phyloP scores from a whole-genome alignment of 2,888 invertebrate species.

The Drosophila antonietae region DNA sequence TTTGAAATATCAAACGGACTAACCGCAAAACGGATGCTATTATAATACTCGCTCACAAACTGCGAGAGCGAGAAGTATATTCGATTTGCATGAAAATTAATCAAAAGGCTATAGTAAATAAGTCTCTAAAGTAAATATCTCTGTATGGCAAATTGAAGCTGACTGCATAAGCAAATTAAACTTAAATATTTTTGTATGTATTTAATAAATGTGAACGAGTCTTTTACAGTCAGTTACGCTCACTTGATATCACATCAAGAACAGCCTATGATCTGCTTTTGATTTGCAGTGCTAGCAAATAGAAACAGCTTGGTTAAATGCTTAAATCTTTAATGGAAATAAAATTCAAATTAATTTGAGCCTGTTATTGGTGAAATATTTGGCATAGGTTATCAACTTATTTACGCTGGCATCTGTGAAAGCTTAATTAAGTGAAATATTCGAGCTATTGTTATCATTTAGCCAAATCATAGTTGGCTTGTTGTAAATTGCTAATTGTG shows the following conservation, averaged over 20 bases:
- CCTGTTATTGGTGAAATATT: background rate
- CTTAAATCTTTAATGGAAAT: background rate
- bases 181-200: background rate
- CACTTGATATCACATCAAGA: no score
- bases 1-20: constrained; percentile 55
- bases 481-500: constrained; percentile 1
- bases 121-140: no score
- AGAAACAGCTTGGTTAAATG: background rate
- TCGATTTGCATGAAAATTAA: background rate
- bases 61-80: background rate
- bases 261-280: background rate
- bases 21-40: constrained; percentile 64
- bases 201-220: background rate
- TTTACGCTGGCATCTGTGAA: background rate
- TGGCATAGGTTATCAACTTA: background rate
- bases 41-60: background rate
- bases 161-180: no score
- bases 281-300: background rate
- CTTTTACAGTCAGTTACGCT: background rate
- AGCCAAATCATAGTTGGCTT: background rate
- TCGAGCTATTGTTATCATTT: background rate
- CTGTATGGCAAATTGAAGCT: no score
- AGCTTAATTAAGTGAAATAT: constrained; percentile 2
- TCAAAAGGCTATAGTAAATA: no score
- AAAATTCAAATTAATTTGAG: background rate